These are phyloP conservation scores for Columba guinea DNA, from an alignment of 2,797 vertebrate genomes.

Conservation along the genomic window DNA sequence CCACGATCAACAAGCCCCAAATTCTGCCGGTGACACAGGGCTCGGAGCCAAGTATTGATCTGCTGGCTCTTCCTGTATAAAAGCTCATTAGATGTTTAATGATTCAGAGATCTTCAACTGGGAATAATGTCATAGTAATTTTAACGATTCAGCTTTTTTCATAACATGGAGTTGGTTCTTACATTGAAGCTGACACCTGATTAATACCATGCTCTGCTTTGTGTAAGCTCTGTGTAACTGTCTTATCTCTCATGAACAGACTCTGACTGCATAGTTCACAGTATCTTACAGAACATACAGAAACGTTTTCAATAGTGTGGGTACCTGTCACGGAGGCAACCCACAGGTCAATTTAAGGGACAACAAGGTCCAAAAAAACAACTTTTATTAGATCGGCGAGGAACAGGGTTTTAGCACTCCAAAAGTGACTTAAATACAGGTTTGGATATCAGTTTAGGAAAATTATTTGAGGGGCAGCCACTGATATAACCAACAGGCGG, in stretches of 20 bases:
- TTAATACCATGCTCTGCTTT: neutral
- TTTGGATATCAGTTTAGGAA: too few species aligned
- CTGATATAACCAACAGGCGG: too few species aligned
- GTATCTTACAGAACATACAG: neutral
- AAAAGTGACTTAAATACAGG: too few species aligned
- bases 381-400: too few species aligned
- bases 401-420: too few species aligned
- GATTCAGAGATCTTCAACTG: neutral
- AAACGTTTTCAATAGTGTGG: neutral
- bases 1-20: too few species aligned
- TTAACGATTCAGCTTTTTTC: neutral
- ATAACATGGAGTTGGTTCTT: neutral
- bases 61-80: neutral
- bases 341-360: too few species aligned
- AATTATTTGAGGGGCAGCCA: too few species aligned
- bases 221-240: neutral
- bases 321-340: too few species aligned
- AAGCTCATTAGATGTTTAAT: neutral
- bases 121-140: neutral
- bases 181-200: neutral
- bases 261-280: neutral
- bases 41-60: too few species aligned
- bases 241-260: neutral
- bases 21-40: too few species aligned
- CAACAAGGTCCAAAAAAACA: too few species aligned